Evolutionary conservation across 2,113 vertebrate genomes (phyloP).

Genomic region (Sclerurus mexicanus): DNA sequence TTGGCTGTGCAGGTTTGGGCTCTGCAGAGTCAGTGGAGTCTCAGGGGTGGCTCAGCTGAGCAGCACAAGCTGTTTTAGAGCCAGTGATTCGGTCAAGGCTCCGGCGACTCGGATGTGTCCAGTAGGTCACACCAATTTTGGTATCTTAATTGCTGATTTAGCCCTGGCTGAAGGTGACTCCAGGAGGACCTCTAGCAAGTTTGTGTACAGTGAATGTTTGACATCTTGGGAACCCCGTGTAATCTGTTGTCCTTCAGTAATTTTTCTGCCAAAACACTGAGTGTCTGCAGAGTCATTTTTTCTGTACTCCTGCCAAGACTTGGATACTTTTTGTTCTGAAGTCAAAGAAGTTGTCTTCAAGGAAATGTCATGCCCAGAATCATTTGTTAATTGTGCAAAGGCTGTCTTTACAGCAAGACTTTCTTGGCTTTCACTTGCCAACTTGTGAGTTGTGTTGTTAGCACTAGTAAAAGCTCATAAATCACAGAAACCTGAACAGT

Average conservation of each 20-base stretch:
- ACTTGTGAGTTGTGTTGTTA: neutral
- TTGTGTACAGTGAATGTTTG: neutral
- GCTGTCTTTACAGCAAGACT: neutral
- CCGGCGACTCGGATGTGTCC: neutral
- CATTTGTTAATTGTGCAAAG: neutral
- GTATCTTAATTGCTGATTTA: neutral
- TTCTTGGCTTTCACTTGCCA: neutral
- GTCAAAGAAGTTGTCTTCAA: neutral
- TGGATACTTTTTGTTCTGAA: neutral
- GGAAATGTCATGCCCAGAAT: neutral
- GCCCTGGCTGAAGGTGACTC: neutral
- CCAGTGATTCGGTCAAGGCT: neutral
- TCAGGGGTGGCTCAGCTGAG: neutral
- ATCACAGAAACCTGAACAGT: neutral
- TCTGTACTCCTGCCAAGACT: neutral
- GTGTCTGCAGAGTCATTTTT: neutral
- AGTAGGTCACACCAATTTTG: neutral
- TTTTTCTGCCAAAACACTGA: neutral
- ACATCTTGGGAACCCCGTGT: neutral
- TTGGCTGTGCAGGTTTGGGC: neutral
- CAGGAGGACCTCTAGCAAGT: neutral
- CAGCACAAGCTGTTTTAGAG: accelerated
- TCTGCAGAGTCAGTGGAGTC: neutral
- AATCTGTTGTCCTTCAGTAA: neutral
- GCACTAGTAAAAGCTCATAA: neutral